These are phyloP conservation scores for Lates japonicus DNA, from an alignment of 2,797 vertebrate genomes.

Conservation along the genomic window DNA sequence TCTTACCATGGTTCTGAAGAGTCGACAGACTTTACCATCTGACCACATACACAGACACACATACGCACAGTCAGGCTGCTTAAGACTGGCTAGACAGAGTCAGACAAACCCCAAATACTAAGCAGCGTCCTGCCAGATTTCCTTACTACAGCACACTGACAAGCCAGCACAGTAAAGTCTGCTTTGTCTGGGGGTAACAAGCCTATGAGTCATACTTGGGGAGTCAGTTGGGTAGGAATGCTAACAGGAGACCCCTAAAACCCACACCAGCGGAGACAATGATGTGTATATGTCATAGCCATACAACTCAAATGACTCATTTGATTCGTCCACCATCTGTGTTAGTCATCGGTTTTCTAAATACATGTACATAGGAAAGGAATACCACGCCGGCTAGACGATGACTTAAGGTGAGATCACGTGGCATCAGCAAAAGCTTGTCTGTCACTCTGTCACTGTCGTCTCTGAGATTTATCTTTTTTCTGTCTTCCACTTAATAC, in stretches of 20 bases:
- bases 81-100: slow-evolving; percentile 63
- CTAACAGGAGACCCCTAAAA: slow-evolving; percentile 82
- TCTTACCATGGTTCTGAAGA: slow-evolving; percentile 33
- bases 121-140: slow-evolving; percentile 68
- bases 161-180: slow-evolving; percentile 67
- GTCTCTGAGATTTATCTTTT: slow-evolving; percentile 32
- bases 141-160: slow-evolving; percentile 61
- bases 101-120: slow-evolving; percentile 75
- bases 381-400: slow-evolving; percentile 73
- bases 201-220: slow-evolving; percentile 74
- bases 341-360: slow-evolving; percentile 69
- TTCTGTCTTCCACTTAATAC: neutral
- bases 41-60: slow-evolving; percentile 19
- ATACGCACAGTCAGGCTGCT: slow-evolving; percentile 29
- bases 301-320: slow-evolving; percentile 73
- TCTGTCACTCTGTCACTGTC: slow-evolving; percentile 51
- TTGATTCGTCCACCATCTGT: slow-evolving; percentile 75
- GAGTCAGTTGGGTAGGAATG: slow-evolving; percentile 67
- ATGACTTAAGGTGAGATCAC: slow-evolving; percentile 77
- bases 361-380: slow-evolving; percentile 70
- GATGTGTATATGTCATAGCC: slow-evolving; percentile 72
- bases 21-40: slow-evolving; percentile 33
- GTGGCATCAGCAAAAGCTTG: slow-evolving; percentile 50
- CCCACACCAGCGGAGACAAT: slow-evolving; percentile 69
- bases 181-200: slow-evolving; percentile 68